Evolutionary conservation across 1,140 invertebrate genomes (phyloP).

Genomic region (Coenobita brevimanus): DNA sequence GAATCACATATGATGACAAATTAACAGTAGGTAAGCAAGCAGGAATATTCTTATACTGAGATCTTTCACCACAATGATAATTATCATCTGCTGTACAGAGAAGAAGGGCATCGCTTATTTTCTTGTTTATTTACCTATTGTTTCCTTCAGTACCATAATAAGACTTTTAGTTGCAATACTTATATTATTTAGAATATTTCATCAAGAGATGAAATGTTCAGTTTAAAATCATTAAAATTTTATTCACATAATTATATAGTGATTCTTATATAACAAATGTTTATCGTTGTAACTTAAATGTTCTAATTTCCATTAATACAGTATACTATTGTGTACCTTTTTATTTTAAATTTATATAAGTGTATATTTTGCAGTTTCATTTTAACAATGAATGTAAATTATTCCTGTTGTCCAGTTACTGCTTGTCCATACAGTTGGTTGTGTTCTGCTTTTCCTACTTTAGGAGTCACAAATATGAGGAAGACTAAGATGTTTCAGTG

Average conservation of each 20-base stretch:
- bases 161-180: conserved; percentile 27
- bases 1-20: no score
- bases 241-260: conserved; percentile 59
- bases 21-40: no score
- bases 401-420: background rate
- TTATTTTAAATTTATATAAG: conserved; percentile 56
- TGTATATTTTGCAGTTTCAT: conserved; percentile 47
- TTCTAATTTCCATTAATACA: conserved; percentile 51
- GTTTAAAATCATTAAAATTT: conserved; percentile 34
- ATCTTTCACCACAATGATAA: no score
- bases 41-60: no score
- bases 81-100: no score
- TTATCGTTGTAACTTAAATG: conserved; percentile 60
- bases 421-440: no score
- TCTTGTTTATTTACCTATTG: no score
- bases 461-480: no score
- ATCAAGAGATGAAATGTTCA: conserved; percentile 34
- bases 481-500: no score
- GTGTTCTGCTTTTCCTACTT: no score
- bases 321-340: conserved; percentile 37
- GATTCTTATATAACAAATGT: conserved; percentile 55
- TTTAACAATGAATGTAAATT: conserved; percentile 24
- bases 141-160: no score
- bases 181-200: conserved; percentile 31
- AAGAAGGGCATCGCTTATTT: no score